Base-by-base conservation (phyloP, 2,113 vertebrate species). In the Neomonachus schauinslandi region DNA sequence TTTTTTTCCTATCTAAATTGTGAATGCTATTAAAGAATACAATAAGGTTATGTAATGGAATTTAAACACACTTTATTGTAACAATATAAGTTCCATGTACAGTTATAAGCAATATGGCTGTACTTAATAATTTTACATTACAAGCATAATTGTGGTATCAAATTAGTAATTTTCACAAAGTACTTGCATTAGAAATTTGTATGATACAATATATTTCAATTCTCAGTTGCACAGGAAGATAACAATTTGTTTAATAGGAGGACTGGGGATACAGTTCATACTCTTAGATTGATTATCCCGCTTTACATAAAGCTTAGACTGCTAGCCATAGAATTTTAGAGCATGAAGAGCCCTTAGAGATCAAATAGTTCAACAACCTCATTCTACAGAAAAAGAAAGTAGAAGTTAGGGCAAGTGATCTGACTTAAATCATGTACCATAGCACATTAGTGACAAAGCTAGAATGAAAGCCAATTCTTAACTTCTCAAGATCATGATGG, bases 71-170 rank as follows among this genome's bases (percentile, higher is more conserved):
- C 95, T 98, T 98, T 98, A 99, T 98, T 98, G 97, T 97, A 98
- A 98, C 98, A 98, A 98, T 98, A 95, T 98, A 98, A 98, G 98
- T 97, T 98, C 95, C 96, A 96, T 98, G 98, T 99, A 98, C 96
- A 97, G 95, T 97, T 98, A 97, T 94, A 97, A 96, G 96, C 98
- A 98, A 96, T 98, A 98, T 95, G 96, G 92, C 97, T 98, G 72
- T 83, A 97, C 95, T 98, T 98, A 98, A 98, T 99, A 98, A 98
- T 98, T 98, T 98, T 98, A 97, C 98, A 98, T 98, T 98, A 74
- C 96, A 97, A 92, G 96, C 83, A 51, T 98, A 98, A 99, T 98
- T 99, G 98, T 98, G 93, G 72, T 97, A 98, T 98, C 98, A 98
- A 98, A 98, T 99, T 98, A 98, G 98, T 97, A 98, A 98, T 99